Percentiles rank a stretch among this genome's conserved stretches.
phyloP scores from a whole-genome alignment of 2,113 vertebrate genomes.

The Anguilla rostrata region DNA sequence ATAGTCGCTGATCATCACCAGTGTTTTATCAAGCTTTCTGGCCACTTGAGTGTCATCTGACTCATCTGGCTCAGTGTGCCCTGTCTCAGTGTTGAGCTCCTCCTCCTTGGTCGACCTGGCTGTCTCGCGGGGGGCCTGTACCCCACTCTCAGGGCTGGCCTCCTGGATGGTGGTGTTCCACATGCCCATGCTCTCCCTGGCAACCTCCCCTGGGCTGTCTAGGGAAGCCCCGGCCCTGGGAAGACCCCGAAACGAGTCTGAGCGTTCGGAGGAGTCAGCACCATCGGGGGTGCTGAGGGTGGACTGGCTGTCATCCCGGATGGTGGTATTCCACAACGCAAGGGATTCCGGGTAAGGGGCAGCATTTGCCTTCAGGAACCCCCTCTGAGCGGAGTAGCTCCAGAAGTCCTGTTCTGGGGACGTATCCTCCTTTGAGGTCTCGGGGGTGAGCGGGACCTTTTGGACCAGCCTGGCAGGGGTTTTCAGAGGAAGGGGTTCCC shows the following conservation, averaged over 20 bases:
- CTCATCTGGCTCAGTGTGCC: neutral
- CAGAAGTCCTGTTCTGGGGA: slow-evolving; percentile 59
- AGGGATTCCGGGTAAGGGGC: slow-evolving; percentile 60
- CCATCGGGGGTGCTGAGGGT: slow-evolving; percentile 64
- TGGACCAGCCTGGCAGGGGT: slow-evolving; percentile 34
- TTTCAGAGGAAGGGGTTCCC: neutral
- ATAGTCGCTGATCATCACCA: neutral
- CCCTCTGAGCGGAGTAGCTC: slow-evolving; percentile 60
- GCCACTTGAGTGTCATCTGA: neutral
- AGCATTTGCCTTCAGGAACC: slow-evolving; percentile 61
- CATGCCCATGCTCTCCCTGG: slow-evolving; percentile 60
- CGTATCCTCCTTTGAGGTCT: slow-evolving; percentile 62
- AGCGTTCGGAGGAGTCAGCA: slow-evolving; percentile 55
- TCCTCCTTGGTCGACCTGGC: slow-evolving; percentile 46
- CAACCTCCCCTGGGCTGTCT: slow-evolving; percentile 53
- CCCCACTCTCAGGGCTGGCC: slow-evolving; percentile 74
- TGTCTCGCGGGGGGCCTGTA: slow-evolving; percentile 49
- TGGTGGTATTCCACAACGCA: slow-evolving; percentile 66
- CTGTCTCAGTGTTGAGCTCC: neutral
- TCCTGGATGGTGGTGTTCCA: slow-evolving; percentile 78
- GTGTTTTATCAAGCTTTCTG: neutral
- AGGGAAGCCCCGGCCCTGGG: slow-evolving; percentile 37
- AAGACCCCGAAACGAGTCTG: slow-evolving; percentile 45
- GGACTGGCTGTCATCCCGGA: slow-evolving; percentile 62
- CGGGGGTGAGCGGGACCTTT: slow-evolving; percentile 55